Evolutionary conservation across 1,140 invertebrate genomes (phyloP).

Genomic region (Drosophila nasuta): DNA sequence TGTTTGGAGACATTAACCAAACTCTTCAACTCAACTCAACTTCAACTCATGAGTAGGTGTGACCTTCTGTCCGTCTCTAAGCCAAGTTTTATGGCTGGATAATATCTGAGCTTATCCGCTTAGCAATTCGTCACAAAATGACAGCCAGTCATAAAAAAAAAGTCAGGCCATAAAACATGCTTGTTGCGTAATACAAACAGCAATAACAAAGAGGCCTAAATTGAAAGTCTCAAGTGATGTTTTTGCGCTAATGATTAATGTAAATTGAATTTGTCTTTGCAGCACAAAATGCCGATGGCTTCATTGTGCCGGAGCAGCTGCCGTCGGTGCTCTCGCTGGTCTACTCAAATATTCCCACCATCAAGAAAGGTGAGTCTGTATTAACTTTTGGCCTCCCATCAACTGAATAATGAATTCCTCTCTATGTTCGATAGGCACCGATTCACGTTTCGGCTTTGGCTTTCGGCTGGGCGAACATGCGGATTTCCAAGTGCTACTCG

Average conservation of each 20-base stretch:
- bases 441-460: conserved; percentile 91
- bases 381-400: background rate
- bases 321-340: conserved; percentile 90
- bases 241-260: conserved; percentile 9
- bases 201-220: conserved; percentile 5
- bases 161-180: conserved; percentile 10
- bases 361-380: conserved; percentile 90
- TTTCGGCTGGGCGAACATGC: conserved; percentile 92
- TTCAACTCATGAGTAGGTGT: background rate
- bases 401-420: background rate
- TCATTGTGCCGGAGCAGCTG: conserved; percentile 91
- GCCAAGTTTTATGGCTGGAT: conserved; percentile 23
- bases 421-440: conserved; percentile 87
- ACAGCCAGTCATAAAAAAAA: conserved; percentile 29
- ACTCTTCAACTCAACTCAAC: background rate
- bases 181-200: conserved; percentile 23
- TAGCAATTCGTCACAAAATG: conserved; percentile 12
- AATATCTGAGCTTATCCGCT: conserved; percentile 3
- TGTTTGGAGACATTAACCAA: background rate
- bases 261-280: conserved; percentile 11
- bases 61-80: conserved; percentile 4
- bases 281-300: conserved; percentile 65
- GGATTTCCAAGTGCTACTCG: conserved; percentile 91
- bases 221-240: background rate
- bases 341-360: conserved; percentile 92